These are phyloP conservation scores for Anser brachyrhynchus DNA, from an alignment of 2,113 vertebrate genomes.

Conservation along the genomic window DNA sequence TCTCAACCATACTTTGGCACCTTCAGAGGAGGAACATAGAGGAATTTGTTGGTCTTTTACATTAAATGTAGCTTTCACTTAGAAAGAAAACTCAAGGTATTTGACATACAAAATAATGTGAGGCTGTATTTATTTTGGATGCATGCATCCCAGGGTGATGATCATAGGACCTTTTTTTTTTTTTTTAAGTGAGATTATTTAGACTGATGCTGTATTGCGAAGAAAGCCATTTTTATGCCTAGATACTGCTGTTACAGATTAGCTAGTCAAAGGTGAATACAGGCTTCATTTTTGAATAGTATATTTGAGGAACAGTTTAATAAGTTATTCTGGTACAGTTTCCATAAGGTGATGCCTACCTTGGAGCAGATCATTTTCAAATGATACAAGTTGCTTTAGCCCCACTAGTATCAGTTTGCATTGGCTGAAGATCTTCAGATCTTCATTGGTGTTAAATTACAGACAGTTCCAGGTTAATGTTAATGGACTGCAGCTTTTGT, in stretches of 20 bases:
- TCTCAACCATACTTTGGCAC: not conserved
- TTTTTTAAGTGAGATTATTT: not conserved
- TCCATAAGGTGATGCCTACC: not conserved
- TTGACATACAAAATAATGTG: not conserved
- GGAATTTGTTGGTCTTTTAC: not conserved
- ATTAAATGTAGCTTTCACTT: not conserved
- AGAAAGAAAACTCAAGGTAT: not conserved
- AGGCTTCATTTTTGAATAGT: not conserved
- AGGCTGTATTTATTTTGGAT: not conserved
- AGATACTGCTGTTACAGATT: not conserved
- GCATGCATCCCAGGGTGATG: not conserved
- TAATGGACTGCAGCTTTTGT: not conserved
- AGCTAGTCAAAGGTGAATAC: not conserved
- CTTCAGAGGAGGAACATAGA: not conserved
- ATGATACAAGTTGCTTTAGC: not conserved
- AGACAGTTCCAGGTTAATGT: not conserved
- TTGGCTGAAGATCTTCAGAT: not conserved
- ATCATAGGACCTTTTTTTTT: fast-evolving
- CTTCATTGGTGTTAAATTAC: not conserved
- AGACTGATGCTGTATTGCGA: not conserved
- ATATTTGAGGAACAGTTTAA: not conserved
- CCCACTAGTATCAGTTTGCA: not conserved
- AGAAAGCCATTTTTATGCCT: not conserved
- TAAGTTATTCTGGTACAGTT: not conserved
- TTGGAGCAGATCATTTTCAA: not conserved